A percentile compares a stretch with the other conserved stretches of the same genome.
Evolutionary conservation across 2,888 invertebrate species (phyloP).

Genomic region (Cryptocephalus moraei): DNA sequence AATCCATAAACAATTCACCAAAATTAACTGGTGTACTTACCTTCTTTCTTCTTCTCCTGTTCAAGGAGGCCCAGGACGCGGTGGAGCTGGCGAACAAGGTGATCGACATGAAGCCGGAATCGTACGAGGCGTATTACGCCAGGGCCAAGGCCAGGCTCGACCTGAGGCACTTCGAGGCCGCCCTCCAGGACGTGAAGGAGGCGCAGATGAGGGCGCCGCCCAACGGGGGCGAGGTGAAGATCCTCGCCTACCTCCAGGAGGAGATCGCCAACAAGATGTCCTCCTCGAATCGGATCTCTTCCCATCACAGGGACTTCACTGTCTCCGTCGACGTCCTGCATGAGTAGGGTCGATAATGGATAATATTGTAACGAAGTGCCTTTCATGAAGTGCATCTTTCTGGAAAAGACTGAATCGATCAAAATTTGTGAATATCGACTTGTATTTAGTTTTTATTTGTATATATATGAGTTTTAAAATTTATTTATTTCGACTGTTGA

Average conservation of each 20-base stretch:
- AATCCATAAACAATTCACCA: too few species aligned
- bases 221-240: constrained; percentile 53
- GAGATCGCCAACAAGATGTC: constrained; percentile 53
- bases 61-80: constrained; percentile 74
- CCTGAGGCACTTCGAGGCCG: constrained; percentile 58
- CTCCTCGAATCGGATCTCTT: constrained; percentile 18
- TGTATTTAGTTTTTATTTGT: constrained; percentile 6
- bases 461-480: constrained; percentile 8
- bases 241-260: constrained; percentile 63
- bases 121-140: constrained; percentile 89
- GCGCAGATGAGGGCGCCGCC: constrained; percentile 66
- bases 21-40: too few species aligned
- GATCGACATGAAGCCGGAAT: constrained; percentile 70
- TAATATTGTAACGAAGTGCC: constrained; percentile 2
- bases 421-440: constrained; percentile 7
- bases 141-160: constrained; percentile 80
- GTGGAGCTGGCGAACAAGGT: constrained; percentile 83
- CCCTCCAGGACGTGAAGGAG: constrained; percentile 72
- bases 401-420: constrained; percentile 5
- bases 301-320: constrained; percentile 29
- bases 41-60: constrained; percentile 15
- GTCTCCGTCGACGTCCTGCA: constrained; percentile 36
- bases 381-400: constrained; percentile 2
- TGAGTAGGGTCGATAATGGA: constrained; percentile 20
- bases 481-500: constrained; percentile 26